Evolutionary conservation across 2,888 invertebrate genomes (phyloP), one percentile per base, ranked within the genome.

Genomic region (Leptopilina myrica): DNA sequence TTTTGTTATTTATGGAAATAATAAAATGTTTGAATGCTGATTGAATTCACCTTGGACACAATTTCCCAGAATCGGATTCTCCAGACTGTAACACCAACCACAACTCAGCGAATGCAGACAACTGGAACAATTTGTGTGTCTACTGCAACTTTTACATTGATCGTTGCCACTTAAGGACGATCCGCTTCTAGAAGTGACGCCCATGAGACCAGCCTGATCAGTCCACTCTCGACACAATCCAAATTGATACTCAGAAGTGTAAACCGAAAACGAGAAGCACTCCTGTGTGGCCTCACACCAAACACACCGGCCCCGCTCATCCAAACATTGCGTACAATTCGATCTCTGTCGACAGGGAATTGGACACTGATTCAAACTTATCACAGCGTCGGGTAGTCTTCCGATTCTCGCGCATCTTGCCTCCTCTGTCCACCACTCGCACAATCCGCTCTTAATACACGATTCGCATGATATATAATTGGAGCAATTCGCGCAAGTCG

Each of bases 261-360:
- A 98, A 1, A 98, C 97, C n/a, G 97, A 96, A 92, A 98, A 98
- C 84, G 97, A 96, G 90, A 98, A 98, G 91, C 98, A 98, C 88
- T 97, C 97, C 81, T 95, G 94, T 0, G 97, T 97, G 40, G 97
- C 97, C 90, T 98, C 97, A 91, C 98, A 98, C 98, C 98, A 98
- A 0, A 98, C 98, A 92, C 98, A 98, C 80, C 97, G 94, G 40
- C 97, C 97, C 73, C 95, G 95, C 87, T 96, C 96, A 86, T 96
- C 96, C 76, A 98, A 93, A 89, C 98, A 98, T 77, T 95, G 94
- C 20, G 95, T 95, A 90, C 97, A 97, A 88, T 95, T 95, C 64
- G 92, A 94, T 69, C 97, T 94, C 90, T 94, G 92, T 85, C 97
- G 95, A 89, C 98, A 98, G 0, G 97, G 96, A 43, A 95, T 93